A percentile compares a stretch with the other conserved stretches of the same genome.
These are phyloP conservation scores for Phenganax marumi DNA, from an alignment of 92 coral and sea anemone genomes.

Conservation along the genomic window DNA sequence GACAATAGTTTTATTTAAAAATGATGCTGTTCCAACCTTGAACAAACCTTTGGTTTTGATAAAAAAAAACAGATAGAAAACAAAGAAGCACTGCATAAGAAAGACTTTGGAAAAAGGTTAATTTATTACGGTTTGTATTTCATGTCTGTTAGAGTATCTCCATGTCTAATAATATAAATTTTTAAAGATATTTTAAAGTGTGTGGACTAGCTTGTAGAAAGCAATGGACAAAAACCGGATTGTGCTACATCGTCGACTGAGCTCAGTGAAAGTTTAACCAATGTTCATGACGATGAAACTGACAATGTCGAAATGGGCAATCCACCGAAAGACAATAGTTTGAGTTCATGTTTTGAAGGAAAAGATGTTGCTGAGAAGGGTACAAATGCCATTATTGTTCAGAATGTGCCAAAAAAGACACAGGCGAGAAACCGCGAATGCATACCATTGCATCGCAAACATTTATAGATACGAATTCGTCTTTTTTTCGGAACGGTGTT, in stretches of 20 bases:
- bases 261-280: background rate
- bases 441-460: conserved; percentile 6
- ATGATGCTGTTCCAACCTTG: conserved; percentile 28
- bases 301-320: background rate
- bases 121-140: background rate
- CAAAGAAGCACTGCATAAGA: conserved; percentile 28
- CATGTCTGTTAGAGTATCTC: background rate
- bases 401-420: background rate
- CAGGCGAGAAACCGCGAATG: background rate
- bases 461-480: background rate
- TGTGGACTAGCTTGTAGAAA: background rate
- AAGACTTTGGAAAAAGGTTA: conserved; percentile 26
- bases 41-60: conserved; percentile 3
- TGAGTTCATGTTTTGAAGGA: background rate
- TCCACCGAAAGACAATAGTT: background rate
- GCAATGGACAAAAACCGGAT: background rate
- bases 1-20: background rate
- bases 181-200: background rate
- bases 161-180: too few species aligned
- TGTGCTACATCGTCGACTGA: background rate
- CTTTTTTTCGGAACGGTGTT: background rate
- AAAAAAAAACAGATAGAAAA: background rate
- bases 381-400: background rate
- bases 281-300: background rate
- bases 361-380: background rate